A percentile compares a stretch with the other conserved stretches of the same genome.
Conservation (phyloP, 2,113 vertebrate species). For the Coryphaenoides rupestris region DNA sequence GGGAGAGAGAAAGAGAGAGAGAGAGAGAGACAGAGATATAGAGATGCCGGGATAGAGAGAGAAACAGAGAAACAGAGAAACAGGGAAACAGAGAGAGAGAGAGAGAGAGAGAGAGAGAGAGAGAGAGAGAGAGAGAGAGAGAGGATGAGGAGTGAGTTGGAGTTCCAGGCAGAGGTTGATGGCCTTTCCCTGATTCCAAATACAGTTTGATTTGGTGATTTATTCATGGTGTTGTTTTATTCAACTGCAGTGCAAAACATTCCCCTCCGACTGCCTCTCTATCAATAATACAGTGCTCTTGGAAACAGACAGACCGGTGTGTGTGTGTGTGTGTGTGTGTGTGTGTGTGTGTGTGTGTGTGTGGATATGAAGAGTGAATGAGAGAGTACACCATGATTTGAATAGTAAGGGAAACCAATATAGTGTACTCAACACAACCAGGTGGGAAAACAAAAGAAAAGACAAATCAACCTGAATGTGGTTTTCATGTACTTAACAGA, state of each 20-base stretch:
- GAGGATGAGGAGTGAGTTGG: background rate
- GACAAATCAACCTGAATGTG: too few relatives aligned
- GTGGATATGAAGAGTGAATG: background rate
- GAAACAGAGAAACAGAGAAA: background rate
- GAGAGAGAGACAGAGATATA: background rate
- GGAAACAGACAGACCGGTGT: constrained; percentile 28
- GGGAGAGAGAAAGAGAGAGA: background rate
- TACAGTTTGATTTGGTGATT: constrained; percentile 54
- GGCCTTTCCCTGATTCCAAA: constrained; percentile 46
- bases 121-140: background rate
- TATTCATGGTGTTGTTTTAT: constrained; percentile 60
- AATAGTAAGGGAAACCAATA: background rate
- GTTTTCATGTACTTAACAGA: too few relatives aligned
- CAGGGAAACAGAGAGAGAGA: background rate
- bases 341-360: constrained; percentile 11
- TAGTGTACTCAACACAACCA: too few relatives aligned
- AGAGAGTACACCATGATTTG: too few relatives aligned
- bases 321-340: constrained; percentile 6
- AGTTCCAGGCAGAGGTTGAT: constrained; percentile 37
- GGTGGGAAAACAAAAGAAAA: too few relatives aligned
- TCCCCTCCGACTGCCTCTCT: constrained; percentile 43
- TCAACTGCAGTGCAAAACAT: constrained; percentile 53
- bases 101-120: background rate
- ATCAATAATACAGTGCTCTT: constrained; percentile 56
- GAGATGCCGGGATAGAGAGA: background rate